Percentiles rank a stretch among this genome's conserved stretches.
Evolutionary conservation across 2,888 invertebrate genomes (phyloP).

Genomic region (Halictus ligatus): DNA sequence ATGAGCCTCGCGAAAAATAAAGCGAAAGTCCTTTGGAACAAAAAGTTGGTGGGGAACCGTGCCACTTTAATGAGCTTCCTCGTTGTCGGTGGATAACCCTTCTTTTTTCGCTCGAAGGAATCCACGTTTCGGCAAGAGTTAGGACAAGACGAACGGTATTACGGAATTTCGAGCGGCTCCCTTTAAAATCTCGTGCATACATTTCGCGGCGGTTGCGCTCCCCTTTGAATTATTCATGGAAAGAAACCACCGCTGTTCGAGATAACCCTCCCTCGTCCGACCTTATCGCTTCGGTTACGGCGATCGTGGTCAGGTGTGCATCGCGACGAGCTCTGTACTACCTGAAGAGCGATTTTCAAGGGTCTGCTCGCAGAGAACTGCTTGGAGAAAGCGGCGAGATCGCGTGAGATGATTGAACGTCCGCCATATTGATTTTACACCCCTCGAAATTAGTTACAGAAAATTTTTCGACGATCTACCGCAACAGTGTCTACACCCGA

Average conservation of each 20-base stretch:
- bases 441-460: background rate
- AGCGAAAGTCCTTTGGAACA: background rate
- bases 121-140: background rate
- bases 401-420: slow-evolving; percentile 34
- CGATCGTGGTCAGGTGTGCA: slow-evolving; percentile 67
- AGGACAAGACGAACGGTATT: slow-evolving; percentile 3
- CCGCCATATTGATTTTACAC: slow-evolving; percentile 24
- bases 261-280: slow-evolving; percentile 76
- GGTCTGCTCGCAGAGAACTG: slow-evolving; percentile 18
- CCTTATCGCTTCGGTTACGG: slow-evolving; percentile 73
- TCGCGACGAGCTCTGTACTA: slow-evolving; percentile 46
- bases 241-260: slow-evolving; percentile 65
- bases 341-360: slow-evolving; percentile 54
- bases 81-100: background rate
- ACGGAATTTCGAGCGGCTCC: slow-evolving; percentile 30
- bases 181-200: slow-evolving; percentile 35
- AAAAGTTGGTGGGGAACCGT: background rate
- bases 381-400: slow-evolving; percentile 46
- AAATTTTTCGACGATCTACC: background rate
- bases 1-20: background rate
- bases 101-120: slow-evolving; percentile 6
- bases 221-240: slow-evolving; percentile 77
- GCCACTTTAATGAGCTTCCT: background rate
- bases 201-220: slow-evolving; percentile 55
- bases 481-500: background rate